These are phyloP conservation scores for Orthonyx spaldingii DNA, from an alignment of 2,113 vertebrate species.

Conservation along the genomic window DNA sequence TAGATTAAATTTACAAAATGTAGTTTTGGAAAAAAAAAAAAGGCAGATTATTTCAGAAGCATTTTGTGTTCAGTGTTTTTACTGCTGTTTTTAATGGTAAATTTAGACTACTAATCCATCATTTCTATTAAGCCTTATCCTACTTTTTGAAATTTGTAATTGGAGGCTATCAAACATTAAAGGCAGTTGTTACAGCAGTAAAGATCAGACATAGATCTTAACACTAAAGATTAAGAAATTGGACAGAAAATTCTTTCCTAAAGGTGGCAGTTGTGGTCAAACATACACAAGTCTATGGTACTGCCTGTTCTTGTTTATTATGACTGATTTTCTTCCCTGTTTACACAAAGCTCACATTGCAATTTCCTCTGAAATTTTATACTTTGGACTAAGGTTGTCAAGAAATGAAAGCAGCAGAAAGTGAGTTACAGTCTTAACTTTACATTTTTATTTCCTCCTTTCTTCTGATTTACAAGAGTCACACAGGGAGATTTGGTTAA, in stretches of 20 bases:
- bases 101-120: background rate
- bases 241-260: background rate
- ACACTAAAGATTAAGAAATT: background rate
- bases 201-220: background rate
- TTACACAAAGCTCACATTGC: background rate
- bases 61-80: background rate
- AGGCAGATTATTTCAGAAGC: background rate
- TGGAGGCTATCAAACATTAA: background rate
- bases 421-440: background rate
- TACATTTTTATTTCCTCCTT: background rate
- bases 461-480: background rate
- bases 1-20: background rate
- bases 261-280: background rate
- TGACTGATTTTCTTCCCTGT: background rate
- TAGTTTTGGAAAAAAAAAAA: background rate
- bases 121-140: background rate
- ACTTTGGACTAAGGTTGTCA: background rate
- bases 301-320: background rate
- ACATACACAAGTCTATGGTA: background rate
- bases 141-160: background rate
- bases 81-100: background rate
- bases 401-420: background rate
- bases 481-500: background rate
- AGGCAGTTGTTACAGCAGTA: background rate
- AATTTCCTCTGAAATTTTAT: background rate